phyloP scores from a whole-genome alignment of 64 coral and sea anemone genomes.

The Pocillopora damicornis region DNA sequence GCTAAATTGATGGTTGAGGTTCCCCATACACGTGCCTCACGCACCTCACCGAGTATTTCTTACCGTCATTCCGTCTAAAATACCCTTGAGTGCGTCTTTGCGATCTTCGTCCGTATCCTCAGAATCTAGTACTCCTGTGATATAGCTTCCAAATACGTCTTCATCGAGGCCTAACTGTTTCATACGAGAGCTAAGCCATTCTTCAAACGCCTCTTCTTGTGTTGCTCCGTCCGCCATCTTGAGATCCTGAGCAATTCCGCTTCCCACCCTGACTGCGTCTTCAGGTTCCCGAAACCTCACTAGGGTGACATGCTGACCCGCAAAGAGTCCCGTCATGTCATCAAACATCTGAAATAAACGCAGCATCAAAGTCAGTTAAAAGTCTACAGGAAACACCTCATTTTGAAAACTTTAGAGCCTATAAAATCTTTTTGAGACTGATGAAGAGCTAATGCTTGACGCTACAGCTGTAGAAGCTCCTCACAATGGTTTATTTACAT shows the following conservation, averaged over 20 bases:
- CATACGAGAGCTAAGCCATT: conserved; percentile 74
- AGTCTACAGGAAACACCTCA: too few relatives aligned
- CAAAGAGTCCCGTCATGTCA: too few relatives aligned
- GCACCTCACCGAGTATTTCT: neutral
- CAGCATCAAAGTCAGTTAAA: too few relatives aligned
- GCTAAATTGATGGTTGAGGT: neutral
- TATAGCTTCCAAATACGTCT: conserved; percentile 90
- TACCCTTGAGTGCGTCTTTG: conserved; percentile 66
- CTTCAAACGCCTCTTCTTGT: conserved; percentile 44
- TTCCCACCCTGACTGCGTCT: neutral
- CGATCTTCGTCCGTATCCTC: conserved; percentile 92
- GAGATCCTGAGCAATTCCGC: neutral
- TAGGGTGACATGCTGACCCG: neutral
- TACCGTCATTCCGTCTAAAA: conserved; percentile 90
- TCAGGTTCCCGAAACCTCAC: neutral
- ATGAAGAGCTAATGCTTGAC: too few relatives aligned
- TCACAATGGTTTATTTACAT: too few relatives aligned
- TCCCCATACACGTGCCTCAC: neutral
- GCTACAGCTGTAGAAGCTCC: too few relatives aligned
- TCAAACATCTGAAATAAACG: too few relatives aligned
- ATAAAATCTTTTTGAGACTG: too few relatives aligned
- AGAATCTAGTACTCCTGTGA: conserved; percentile 78
- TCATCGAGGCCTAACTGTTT: conserved; percentile 79
- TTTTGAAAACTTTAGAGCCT: too few relatives aligned
- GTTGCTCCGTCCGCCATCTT: conserved; percentile 77